Evolutionary conservation across 2,113 vertebrate genomes (phyloP), one percentile per base, ranked within the genome.

Genomic region (Megaceryle torquata): DNA sequence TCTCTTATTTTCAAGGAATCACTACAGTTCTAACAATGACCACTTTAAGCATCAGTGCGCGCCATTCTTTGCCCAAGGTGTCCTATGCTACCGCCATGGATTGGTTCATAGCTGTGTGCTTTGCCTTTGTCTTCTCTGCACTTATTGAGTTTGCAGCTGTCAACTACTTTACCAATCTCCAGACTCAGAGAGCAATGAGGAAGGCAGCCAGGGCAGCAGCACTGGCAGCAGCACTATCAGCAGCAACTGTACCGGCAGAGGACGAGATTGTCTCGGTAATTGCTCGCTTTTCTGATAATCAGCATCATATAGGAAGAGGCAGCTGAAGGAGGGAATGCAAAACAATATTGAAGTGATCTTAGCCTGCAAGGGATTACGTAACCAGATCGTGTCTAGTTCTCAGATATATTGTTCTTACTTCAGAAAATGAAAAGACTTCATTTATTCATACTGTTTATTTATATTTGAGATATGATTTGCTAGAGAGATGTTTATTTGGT

Each of bases 71-170:
- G 60, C 99, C 99, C 25, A 99, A 99, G 96, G 99, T 99, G 80
- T 99, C 99, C 18, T 99, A 99, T 6, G 99, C 99, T 35, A 99
- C 99, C 0, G 99, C 99, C 95, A 99, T 99, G 99, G 99, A 99
- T 68, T 99, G 99, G 99, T 99, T 99, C 97, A 99, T 99, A 41
- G 99, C 99, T 2, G 99, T 99, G 57, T 99, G 99, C 97, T 99
- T 99, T 87, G 99, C 99, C 89, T 99, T 99, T 22, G 99, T 99
- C 96, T 99, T 99, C 97, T 99, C 99, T 2, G 99, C 99, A 48
- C 99, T 99, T n/a, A 99, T 99, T 80, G 99, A 99, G 97, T 99
- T 99, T 50, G 99, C 99, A 25, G 99, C 99, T 67, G 99, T 99
- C 97, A 99, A 99, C 97, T 99, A 99, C 97, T 99, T 99, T 95